These are phyloP conservation scores for Drosophila sp. DNA, from an alignment of 1,140 invertebrate species.

Conservation along the genomic window DNA sequence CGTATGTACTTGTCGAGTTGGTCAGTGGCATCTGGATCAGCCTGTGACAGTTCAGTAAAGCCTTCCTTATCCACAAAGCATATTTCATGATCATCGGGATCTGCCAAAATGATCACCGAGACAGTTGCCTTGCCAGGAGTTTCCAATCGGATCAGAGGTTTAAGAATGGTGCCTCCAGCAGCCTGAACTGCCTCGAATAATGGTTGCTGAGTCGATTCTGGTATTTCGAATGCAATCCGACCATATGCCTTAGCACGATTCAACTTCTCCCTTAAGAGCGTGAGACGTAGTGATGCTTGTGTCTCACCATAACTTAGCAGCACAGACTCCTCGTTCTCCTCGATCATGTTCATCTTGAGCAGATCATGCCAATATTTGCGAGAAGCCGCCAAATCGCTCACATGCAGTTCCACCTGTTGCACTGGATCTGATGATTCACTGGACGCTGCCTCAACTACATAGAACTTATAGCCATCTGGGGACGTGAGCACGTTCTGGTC, in stretches of 20 bases:
- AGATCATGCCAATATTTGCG: constrained; percentile 93
- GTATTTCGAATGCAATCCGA: constrained; percentile 96
- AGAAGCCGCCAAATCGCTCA: constrained; percentile 91
- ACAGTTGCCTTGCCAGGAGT: constrained; percentile 99
- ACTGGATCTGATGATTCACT: constrained; percentile 91
- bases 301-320: constrained; percentile 88
- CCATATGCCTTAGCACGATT: constrained; percentile 97
- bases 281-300: constrained; percentile 91
- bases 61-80: constrained; percentile 99
- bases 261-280: constrained; percentile 88
- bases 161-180: constrained; percentile 91
- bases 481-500: constrained; percentile 85
- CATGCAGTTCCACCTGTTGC: constrained; percentile 91
- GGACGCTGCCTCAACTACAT: constrained; percentile 89
- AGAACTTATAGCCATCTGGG: constrained; percentile 96
- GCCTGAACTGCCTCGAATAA: constrained; percentile 92
- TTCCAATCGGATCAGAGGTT: constrained; percentile 94
- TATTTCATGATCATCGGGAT: constrained; percentile 99
- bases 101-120: constrained; percentile 96
- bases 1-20: constrained; percentile 92
- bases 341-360: constrained; percentile 90
- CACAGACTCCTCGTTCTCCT: constrained; percentile 86
- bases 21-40: constrained; percentile 92
- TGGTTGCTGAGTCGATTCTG: constrained; percentile 89
- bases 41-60: constrained; percentile 94